Percentiles rank a stretch among this genome's conserved stretches.
These are phyloP conservation scores for Percopsis omiscomaycus DNA, from an alignment of 2,797 vertebrate species.

Conservation along the genomic window DNA sequence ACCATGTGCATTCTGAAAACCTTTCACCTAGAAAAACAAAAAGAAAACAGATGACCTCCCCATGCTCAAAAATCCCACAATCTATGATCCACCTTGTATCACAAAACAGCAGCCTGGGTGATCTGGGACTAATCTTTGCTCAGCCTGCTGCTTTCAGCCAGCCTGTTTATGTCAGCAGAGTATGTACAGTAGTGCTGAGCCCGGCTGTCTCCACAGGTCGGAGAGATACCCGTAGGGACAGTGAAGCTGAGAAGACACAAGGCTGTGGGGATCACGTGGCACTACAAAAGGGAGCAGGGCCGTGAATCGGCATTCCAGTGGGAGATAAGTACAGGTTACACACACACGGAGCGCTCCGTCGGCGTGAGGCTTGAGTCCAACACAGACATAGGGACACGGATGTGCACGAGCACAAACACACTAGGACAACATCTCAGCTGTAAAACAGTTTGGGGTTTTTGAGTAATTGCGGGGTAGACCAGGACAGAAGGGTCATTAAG, in stretches of 20 bases:
- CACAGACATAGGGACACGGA: not conserved
- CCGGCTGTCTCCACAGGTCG: slow-evolving; percentile 35
- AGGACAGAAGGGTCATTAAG: not conserved
- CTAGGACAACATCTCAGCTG: not conserved
- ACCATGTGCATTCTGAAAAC: slow-evolving; percentile 1
- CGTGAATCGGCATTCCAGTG: slow-evolving; percentile 6
- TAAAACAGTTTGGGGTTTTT: not conserved
- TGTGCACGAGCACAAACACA: slow-evolving; percentile 1
- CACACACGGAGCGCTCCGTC: not conserved
- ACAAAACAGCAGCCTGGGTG: slow-evolving; percentile 51
- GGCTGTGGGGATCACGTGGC: slow-evolving; percentile 16
- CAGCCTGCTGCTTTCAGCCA: slow-evolving; percentile 48
- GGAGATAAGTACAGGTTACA: slow-evolving; percentile 14
- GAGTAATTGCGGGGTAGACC: not conserved
- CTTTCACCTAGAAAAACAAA: slow-evolving; percentile 2
- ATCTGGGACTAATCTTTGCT: slow-evolving; percentile 55
- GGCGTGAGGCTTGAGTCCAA: slow-evolving; percentile 3
- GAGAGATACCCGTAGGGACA: slow-evolving; percentile 26
- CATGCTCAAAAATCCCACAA: slow-evolving; percentile 33
- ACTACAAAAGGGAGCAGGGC: slow-evolving; percentile 2
- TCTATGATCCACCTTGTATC: slow-evolving; percentile 42
- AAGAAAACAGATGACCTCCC: slow-evolving; percentile 3
- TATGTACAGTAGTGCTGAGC: slow-evolving; percentile 36
- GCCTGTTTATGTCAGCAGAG: slow-evolving; percentile 57
- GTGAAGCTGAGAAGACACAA: slow-evolving; percentile 18